Evolutionary conservation across 2,797 vertebrate species (phyloP).

Genomic region (Ctenopoma kingsleyae): DNA sequence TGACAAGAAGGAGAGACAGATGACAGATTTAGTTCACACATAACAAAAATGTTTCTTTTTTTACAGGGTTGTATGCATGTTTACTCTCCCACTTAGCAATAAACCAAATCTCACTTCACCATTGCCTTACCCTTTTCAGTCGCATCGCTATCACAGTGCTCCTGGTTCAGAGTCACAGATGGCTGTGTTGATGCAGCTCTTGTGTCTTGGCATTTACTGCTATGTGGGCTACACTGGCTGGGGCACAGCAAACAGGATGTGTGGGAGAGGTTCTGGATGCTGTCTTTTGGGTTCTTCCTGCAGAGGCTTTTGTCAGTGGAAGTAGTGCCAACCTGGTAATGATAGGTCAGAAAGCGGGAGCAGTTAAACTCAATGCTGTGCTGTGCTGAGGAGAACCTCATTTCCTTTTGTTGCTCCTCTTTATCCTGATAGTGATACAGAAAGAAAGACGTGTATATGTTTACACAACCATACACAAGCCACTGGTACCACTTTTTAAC

Average conservation of each 20-base stretch:
- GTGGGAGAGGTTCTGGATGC: conserved; percentile 67
- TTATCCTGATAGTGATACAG: conserved; percentile 46
- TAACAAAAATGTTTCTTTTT: not conserved
- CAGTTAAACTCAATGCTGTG: conserved; percentile 8
- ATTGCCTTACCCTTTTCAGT: conserved; percentile 45
- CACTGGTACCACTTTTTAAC: not conserved
- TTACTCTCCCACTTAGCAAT: not conserved
- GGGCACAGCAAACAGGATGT: conserved; percentile 84
- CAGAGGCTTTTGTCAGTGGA: conserved; percentile 86
- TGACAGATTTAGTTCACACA: not conserved
- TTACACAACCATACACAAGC: not conserved
- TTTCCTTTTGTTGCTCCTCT: conserved; percentile 44
- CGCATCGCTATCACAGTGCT: conserved; percentile 35
- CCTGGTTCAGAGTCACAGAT: conserved; percentile 45
- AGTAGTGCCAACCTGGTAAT: conserved; percentile 81
- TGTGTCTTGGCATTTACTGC: conserved; percentile 74
- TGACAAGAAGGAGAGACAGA: not conserved
- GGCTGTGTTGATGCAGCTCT: conserved; percentile 41
- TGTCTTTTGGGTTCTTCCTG: conserved; percentile 75
- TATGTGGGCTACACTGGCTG: conserved; percentile 85
- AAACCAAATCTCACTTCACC: conserved; percentile 19
- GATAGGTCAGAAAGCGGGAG: conserved; percentile 47
- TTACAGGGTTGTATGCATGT: not conserved
- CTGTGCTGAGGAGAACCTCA: conserved; percentile 28
- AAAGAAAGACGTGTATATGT: not conserved